These are phyloP conservation scores for Parazoanthus darwini DNA, from an alignment of 92 coral and sea anemone species.

Conservation along the genomic window DNA sequence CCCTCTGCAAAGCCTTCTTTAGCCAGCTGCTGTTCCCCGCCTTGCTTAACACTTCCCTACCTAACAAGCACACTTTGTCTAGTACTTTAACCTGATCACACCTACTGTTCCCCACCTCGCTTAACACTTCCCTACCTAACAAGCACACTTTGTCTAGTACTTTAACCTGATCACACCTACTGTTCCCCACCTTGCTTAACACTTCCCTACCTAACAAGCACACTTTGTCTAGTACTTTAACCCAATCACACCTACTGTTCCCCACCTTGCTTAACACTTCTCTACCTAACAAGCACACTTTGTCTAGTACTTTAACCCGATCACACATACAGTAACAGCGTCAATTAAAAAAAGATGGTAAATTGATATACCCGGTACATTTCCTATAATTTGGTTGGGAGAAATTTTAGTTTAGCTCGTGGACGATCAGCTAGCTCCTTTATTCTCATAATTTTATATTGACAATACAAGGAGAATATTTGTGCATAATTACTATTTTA, in stretches of 20 bases:
- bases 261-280: conserved; percentile 43
- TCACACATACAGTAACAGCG: neutral
- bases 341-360: no score
- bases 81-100: no score
- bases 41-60: conserved; percentile 10
- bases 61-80: neutral
- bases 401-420: no score
- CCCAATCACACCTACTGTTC: conserved; percentile 41
- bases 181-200: conserved; percentile 54
- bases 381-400: no score
- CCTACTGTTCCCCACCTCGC: conserved; percentile 60
- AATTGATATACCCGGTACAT: no score
- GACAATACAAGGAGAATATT: no score
- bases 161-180: neutral
- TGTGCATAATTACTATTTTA: no score
- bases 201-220: conserved; percentile 1
- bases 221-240: neutral
- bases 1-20: conserved; percentile 83
- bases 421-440: no score
- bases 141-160: neutral
- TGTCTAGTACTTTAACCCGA: neutral
- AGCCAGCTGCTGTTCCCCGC: conserved; percentile 77
- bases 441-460: no score
- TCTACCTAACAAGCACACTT: neutral
- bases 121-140: neutral